phyloP scores from a whole-genome alignment of 2,113 vertebrate genomes.

The Ciconia maguari region DNA sequence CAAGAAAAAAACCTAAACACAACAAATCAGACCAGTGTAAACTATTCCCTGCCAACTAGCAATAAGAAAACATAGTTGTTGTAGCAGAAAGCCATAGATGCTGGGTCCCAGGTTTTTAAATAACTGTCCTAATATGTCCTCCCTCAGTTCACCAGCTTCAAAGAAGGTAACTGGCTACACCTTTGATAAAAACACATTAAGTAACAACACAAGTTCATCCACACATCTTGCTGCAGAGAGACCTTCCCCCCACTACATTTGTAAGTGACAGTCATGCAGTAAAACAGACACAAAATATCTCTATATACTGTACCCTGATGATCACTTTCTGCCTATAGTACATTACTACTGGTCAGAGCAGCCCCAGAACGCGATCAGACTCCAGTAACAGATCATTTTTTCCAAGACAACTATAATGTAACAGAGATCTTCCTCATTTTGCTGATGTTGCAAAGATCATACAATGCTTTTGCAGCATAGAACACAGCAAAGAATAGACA shows the following conservation, averaged over 20 bases:
- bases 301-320: no score
- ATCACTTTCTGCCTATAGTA: not conserved
- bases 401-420: rapidly evolving
- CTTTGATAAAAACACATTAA: not conserved
- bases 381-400: not conserved
- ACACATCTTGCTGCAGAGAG: not conserved
- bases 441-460: not conserved
- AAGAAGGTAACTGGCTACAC: not conserved
- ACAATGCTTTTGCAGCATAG: not conserved
- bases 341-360: not conserved
- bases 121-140: not conserved
- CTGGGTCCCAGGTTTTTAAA: not conserved
- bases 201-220: not conserved
- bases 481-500: not conserved
- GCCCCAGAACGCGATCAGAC: not conserved
- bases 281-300: not conserved
- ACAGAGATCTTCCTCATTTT: not conserved
- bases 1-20: not conserved
- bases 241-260: not conserved
- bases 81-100: not conserved
- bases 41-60: not conserved
- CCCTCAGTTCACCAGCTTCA: not conserved
- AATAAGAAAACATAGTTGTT: not conserved
- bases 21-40: not conserved
- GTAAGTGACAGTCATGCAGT: not conserved